Base-by-base conservation (phyloP, 2,113 vertebrate genomes). In the Propithecus coquereli region DNA sequence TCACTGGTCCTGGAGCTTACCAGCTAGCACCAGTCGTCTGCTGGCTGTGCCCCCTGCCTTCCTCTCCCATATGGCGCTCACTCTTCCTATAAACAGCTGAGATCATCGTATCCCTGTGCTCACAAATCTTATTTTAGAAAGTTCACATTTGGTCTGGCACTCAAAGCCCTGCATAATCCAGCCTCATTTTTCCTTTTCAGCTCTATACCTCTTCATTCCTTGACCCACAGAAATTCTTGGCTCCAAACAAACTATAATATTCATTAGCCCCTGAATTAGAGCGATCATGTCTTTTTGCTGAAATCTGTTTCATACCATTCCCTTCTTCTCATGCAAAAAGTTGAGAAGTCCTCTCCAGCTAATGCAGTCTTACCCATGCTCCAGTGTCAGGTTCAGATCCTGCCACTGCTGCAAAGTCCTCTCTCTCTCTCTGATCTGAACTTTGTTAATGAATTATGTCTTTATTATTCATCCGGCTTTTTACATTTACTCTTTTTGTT, bases 401-500 rank as follows among this genome's bases (percentile, higher is more conserved):
- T 27, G 17, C 6, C 11, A 20, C 54, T 81, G 18, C 4, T 65
- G 0, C 16, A 11, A 73, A 40, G 3, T 94, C 3, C 25, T 50
- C 71, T 68, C 66, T 86, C 37, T 90, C 12, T 87, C 9, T 73
- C 40, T 45, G 8, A 25, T 79, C 12, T 45, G 47, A 88, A 65
- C 20, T 94, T 16, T 20, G 43, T 59, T 54, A 66, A 73, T 34
- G 30, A 84, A 61, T 79, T 9, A 43, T 34, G 13, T 22, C 50
- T 45, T 79, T 80, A 66, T 85, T 92, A 61, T 13, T 86, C 25
- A 45, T 90, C 47, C 77, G 37, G 12, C 13, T n/a, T 93, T 89
- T 92, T 71, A 79, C 61, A 52, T 66, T 85, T 71, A 30, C 16
- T 61, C 14, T 77, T 95, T 63, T 91, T 34, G 13, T 77, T 90